These are phyloP conservation scores for Lophochroa leadbeateri DNA, from an alignment of 2,113 vertebrate genomes.

Conservation along the genomic window DNA sequence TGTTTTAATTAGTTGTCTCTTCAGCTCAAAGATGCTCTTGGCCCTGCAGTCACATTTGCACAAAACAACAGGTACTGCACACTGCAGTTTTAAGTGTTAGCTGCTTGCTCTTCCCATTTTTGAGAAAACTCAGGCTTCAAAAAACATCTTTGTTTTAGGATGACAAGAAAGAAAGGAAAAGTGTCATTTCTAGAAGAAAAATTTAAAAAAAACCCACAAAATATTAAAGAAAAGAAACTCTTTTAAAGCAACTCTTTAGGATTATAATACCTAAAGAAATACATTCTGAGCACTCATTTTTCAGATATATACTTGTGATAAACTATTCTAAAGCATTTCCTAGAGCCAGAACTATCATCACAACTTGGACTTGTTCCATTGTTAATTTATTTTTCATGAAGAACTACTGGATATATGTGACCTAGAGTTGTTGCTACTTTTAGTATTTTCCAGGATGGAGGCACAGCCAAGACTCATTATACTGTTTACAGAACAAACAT, in stretches of 20 bases:
- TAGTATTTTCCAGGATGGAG: background rate
- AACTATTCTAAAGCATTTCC: background rate
- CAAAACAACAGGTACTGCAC: background rate
- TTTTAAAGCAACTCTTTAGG: background rate
- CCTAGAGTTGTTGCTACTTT: background rate
- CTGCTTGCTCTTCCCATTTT: background rate
- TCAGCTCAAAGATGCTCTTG: background rate
- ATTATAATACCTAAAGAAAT: background rate
- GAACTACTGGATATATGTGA: background rate
- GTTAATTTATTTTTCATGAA: background rate
- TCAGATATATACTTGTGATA: background rate
- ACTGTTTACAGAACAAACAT: background rate
- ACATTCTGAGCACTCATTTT: background rate
- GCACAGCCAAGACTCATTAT: background rate
- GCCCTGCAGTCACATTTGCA: background rate
- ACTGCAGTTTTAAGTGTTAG: background rate
- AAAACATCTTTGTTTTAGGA: background rate
- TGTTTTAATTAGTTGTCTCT: background rate
- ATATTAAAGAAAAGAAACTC: accelerated
- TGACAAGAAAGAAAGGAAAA: background rate
- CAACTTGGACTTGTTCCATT: background rate
- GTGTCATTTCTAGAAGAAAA: background rate
- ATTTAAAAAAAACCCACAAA: accelerated
- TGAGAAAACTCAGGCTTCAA: background rate
- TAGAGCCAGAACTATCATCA: background rate